A percentile compares a stretch with the other conserved stretches of the same genome.
These are phyloP conservation scores for Plusia festucae DNA, from an alignment of 2,888 invertebrate genomes.

Conservation along the genomic window DNA sequence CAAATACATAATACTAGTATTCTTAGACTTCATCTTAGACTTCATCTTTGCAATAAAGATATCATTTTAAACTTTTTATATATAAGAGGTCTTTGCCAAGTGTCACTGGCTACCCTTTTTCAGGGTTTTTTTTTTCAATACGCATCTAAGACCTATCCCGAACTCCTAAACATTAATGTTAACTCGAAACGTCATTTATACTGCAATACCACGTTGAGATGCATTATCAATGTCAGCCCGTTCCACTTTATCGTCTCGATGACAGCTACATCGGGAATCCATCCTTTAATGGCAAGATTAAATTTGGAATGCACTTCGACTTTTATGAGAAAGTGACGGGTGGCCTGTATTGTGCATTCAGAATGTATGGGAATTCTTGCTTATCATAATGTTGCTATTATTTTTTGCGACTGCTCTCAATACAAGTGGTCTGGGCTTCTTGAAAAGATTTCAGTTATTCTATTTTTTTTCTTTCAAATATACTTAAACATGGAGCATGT, in stretches of 20 bases:
- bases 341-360: slow-evolving; percentile 18
- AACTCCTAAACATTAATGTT: not conserved
- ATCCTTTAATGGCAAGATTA: slow-evolving; percentile 24
- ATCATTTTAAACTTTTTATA: no score
- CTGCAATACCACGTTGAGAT: slow-evolving; percentile 11
- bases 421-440: not conserved
- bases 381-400: not conserved
- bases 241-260: slow-evolving; percentile 36
- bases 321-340: slow-evolving; percentile 8
- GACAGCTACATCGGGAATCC: slow-evolving; percentile 30
- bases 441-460: not conserved
- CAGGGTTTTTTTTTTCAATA: no score
- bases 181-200: not conserved
- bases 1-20: no score
- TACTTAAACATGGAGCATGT: no score
- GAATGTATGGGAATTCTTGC: not conserved
- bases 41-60: no score
- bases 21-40: no score
- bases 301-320: slow-evolving; percentile 10
- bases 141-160: not conserved
- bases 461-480: not conserved
- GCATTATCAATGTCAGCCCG: slow-evolving; percentile 36
- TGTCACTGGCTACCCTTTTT: no score
- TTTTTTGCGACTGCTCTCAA: not conserved
- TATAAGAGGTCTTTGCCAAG: no score